Base-by-base conservation (phyloP, 2,797 vertebrate species). In the Zalophus californianus region DNA sequence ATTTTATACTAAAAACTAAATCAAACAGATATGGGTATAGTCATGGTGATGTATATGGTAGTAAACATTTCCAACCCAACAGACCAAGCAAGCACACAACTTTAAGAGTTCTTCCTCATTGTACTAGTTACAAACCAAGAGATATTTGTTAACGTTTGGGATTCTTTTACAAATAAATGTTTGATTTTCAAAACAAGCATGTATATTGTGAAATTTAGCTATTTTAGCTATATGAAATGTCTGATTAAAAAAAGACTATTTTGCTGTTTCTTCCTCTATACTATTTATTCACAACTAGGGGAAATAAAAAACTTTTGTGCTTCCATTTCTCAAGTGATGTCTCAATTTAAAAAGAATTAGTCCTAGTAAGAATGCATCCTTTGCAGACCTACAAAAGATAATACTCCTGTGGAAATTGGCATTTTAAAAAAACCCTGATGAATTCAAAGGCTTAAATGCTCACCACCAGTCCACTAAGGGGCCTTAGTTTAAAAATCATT, bases 371-470 rank as follows among this genome's bases (percentile, higher is more conserved):
- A 96, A 82, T 62, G 12, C 27, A 90, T 85, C 44, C 86, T 91
- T 72, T 93, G 60, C 29, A 88, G 29, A 84, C 13, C 27, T 41
- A 85, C 3, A 93, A n/a, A 92, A 80, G 75, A 50, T 52, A 72
- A 90, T 58, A 86, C 38, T 86, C 48, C 48, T 90, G 23, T 87
- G 62, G 14, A 96, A 62, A 58, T 79, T 0, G 78, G 44, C 48
- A 94, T 75, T 96, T 91, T 58, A 58, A 93, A 93, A 64, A 82
- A 48, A 89, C 52, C 29, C 35, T 94, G 58, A 94, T 86, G 89
- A 94, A 96, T 94, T 96, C 44, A 96, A 97, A 96, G 68, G 94
- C 15, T 83, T 91, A 66, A 25, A 70, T 92, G 80, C 77, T 95
- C 44, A 96, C 41, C 77, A 87, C 64, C 78, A 93, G 70, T 93